phyloP scores from a whole-genome alignment of 2,888 invertebrate species.

The Argynnis bischoffii region DNA sequence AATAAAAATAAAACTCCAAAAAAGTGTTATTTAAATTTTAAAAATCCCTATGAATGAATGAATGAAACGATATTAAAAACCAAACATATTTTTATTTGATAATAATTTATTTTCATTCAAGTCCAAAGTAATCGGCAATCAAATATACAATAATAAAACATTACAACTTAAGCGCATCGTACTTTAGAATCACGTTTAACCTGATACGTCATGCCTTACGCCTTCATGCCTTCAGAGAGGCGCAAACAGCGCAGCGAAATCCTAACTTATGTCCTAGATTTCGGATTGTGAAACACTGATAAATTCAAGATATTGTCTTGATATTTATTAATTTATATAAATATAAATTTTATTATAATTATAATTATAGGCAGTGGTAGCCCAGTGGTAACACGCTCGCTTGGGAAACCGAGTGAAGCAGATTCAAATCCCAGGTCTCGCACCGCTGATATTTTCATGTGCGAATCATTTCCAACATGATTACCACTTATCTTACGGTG shows the following conservation, averaged over 20 bases:
- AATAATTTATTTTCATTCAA: slow-evolving; percentile 13
- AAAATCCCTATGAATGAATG: too few relatives aligned
- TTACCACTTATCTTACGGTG: too few relatives aligned
- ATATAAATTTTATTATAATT: too few relatives aligned
- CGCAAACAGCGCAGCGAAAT: slow-evolving; percentile 68
- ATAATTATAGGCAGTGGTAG: too few relatives aligned
- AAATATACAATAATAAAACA: slow-evolving; percentile 34
- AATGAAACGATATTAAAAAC: not conserved
- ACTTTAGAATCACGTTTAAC: slow-evolving; percentile 39
- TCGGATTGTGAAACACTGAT: slow-evolving; percentile 29
- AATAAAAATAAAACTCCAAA: too few relatives aligned
- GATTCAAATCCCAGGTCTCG: too few relatives aligned
- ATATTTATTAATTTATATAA: not conserved
- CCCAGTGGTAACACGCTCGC: too few relatives aligned
- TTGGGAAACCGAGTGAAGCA: too few relatives aligned
- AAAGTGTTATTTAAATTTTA: too few relatives aligned
- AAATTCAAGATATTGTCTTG: not conserved
- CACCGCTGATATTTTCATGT: too few relatives aligned
- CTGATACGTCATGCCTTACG: slow-evolving; percentile 42
- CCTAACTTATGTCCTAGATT: slow-evolving; percentile 63
- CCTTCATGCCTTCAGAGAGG: slow-evolving; percentile 50
- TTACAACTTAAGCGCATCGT: slow-evolving; percentile 23
- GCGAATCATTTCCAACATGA: too few relatives aligned
- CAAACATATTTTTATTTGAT: not conserved
- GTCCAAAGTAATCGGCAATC: slow-evolving; percentile 32